Evolutionary conservation across 2,113 vertebrate species (phyloP), one percentile per base, ranked within the genome.

Genomic region (Tiliqua scincoides): DNA sequence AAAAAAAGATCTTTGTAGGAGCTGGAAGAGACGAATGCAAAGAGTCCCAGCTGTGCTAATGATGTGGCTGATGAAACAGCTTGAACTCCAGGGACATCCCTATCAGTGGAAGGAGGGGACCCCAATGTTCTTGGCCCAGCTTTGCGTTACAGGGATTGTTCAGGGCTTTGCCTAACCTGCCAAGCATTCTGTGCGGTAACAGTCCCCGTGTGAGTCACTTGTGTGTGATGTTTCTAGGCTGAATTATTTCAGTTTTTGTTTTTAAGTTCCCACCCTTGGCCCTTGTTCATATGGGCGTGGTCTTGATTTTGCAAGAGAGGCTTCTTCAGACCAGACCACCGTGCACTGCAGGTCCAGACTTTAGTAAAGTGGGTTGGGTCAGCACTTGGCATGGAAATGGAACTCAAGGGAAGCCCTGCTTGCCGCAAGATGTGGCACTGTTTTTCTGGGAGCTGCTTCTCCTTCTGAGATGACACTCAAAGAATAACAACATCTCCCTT

Each of bases 151-250:
- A 48, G 37, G 20, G 67, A 72, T 62, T 2, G n/a, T 32, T 71
- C 52, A 27, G 54, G 86, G 87, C 10, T 48, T 57, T 59, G n/a
- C 23, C 25, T 23, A 59, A 59, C 32, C 52, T 92, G 85, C 81
- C 80, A 85, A 2, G 1, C 62, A 68, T 89, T 88, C 85, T 75
- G 0, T 78, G 90, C 71, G 43, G 79, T 54, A 65, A 82, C 86
- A 74, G 85, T 72, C 23, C 0, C 80, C 88, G 84, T 86, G 77
- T 91, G 92, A 94, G 89, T 94, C 93, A 91, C 71, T 68, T 73
- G 67, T 74, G 78, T 74, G 88, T 79, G 76, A 62, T 77, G 72
- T 79, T 83, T 78, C 83, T 88, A 86, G 68, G 82, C 84, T 89
- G 86, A 92, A 89, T 93, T 77, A 87, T 91, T 91, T 91, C 0